Base-by-base conservation (phyloP, 2,888 invertebrate genomes). In the Clunio marinus region DNA sequence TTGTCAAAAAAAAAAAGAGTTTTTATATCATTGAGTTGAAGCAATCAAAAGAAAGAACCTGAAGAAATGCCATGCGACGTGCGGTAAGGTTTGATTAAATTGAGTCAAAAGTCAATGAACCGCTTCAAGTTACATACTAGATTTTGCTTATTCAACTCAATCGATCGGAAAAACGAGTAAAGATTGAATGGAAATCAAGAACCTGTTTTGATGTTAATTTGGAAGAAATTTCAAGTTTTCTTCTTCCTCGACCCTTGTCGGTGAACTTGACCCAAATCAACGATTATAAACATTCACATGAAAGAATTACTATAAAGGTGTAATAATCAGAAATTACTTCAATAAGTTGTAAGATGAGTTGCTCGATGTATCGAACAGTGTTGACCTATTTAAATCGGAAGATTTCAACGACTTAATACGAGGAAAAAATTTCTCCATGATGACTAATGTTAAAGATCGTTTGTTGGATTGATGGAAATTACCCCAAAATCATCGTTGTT, bases 51-150 rank as follows among this genome's bases (percentile, higher is more conserved):
- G 4, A 10, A 32, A 7, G 4, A 32, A 7, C 10, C 10, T 7
- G 32, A 32, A 32, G 32, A 32, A 32, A 32, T n/a, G n/a, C 35
- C 35, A 32, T 7, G 22, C 2, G 51, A 51, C 51, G 51, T 22
- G 22, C 51, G 22, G 22, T n/a, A 22, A 51, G 51, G 8, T 51
- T 17, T 51, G 15, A 22, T 27, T 4, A 20, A 57, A 27, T 27
- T 27, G 22, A 57, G n/a, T 25, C 25, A 57, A 57, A 57, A 27
- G 57, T 57, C 57, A 57, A 57, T 57, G 57, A 57, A 57, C 57
- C 57, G 22, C 51, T 25, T 5, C 57, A 22, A 57, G n/a, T 27
- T 25, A 15, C 32, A 10, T 10, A 10, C 25, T 27, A 5, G 13
- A 57, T 22, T 51, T 8, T 7, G 51, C 10, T 41, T 41, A 41